Evolutionary conservation across 2,888 invertebrate genomes (phyloP).

Genomic region (Beris chalybata): DNA sequence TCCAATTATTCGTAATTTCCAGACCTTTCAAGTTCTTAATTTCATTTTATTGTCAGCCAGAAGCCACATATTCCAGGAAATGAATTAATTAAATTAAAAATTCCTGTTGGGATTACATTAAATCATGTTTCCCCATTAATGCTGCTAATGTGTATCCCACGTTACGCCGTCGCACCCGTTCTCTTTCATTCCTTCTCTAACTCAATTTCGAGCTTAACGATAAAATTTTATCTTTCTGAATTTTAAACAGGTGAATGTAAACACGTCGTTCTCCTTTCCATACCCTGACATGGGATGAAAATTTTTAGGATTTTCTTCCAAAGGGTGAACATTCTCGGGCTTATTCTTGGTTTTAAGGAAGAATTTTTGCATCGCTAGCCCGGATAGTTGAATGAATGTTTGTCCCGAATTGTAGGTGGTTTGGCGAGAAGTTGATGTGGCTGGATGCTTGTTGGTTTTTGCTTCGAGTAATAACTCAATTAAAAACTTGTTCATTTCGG

Average conservation of each 20-base stretch:
- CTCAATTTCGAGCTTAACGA: conserved; percentile 29
- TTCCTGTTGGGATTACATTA: conserved; percentile 32
- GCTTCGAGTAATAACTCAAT: conserved; percentile 35
- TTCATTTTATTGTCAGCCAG: conserved; percentile 1
- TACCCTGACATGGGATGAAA: background rate
- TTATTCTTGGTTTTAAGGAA: background rate
- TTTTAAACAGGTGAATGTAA: conserved; percentile 35
- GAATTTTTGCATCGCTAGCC: too few relatives aligned
- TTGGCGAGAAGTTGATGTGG: background rate
- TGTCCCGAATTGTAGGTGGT: conserved; percentile 25
- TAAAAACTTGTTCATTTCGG: conserved; percentile 36
- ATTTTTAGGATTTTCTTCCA: conserved; percentile 20
- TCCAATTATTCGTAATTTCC: too few relatives aligned
- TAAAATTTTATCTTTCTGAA: conserved; percentile 36
- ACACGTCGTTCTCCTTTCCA: conserved; percentile 25
- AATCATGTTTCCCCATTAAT: conserved; percentile 35
- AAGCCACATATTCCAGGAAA: conserved; percentile 25
- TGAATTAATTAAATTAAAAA: conserved; percentile 35
- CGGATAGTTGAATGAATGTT: conserved; percentile 13
- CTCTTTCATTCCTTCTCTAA: conserved; percentile 7
- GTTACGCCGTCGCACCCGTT: conserved; percentile 9
- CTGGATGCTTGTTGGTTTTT: conserved; percentile 34
- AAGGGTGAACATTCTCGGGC: conserved; percentile 6
- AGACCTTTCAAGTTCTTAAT: conserved; percentile 2
- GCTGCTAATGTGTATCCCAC: conserved; percentile 28